phyloP scores from a whole-genome alignment of 2,888 invertebrate genomes.

The Drosophila pegasa region DNA sequence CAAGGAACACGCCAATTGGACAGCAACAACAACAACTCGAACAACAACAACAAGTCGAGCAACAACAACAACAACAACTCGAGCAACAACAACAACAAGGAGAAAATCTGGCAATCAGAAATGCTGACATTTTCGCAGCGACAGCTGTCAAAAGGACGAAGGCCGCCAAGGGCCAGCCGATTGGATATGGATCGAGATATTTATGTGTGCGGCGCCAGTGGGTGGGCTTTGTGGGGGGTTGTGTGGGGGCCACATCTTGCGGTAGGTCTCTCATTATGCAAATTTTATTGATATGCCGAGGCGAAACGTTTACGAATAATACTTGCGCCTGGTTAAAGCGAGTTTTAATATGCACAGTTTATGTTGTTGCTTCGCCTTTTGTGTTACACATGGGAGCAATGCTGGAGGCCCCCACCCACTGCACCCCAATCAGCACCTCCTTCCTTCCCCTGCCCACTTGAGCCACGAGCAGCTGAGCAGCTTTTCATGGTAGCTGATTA shows the following conservation, averaged over 20 bases:
- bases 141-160: slow-evolving; percentile 59
- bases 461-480: slow-evolving; percentile 25
- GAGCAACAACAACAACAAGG: slow-evolving; percentile 22
- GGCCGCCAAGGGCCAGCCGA: slow-evolving; percentile 32
- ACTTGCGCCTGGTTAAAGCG: slow-evolving; percentile 66
- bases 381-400: slow-evolving; percentile 59
- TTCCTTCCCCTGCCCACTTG: slow-evolving; percentile 8
- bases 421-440: not conserved
- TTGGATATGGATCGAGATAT: slow-evolving; percentile 44
- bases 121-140: slow-evolving; percentile 61
- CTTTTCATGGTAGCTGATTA: slow-evolving; percentile 64
- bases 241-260: slow-evolving; percentile 22
- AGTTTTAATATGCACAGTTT: slow-evolving; percentile 63
- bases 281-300: slow-evolving; percentile 75
- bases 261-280: slow-evolving; percentile 63
- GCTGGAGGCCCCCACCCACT: slow-evolving; percentile 4
- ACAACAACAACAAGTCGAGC: slow-evolving; percentile 20
- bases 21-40: slow-evolving; percentile 9
- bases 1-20: slow-evolving; percentile 46
- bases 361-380: slow-evolving; percentile 17
- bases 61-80: slow-evolving; percentile 4
- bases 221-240: not conserved
- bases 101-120: slow-evolving; percentile 64
- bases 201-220: not conserved
- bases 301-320: slow-evolving; percentile 67